These are phyloP conservation scores for Turritopsis dohrnii DNA, from an alignment of 30 jellyfish, hydroid and myxozoan genomes.

Conservation along the genomic window DNA sequence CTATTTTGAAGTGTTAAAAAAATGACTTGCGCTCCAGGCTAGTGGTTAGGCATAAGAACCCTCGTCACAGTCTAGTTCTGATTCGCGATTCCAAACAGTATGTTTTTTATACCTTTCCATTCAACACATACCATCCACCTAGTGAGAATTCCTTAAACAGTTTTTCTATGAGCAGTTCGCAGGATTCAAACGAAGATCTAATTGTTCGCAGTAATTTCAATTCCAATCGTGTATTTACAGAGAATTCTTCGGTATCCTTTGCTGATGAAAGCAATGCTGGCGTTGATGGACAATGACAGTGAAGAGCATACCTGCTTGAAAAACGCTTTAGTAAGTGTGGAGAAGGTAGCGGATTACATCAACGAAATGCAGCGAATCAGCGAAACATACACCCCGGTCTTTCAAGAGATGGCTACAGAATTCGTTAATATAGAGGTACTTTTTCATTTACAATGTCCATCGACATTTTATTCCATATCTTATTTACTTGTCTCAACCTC, in stretches of 20 bases:
- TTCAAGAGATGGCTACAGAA: slow-evolving; percentile 56
- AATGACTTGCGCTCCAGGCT: too few relatives aligned
- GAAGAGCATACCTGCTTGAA: slow-evolving; percentile 70
- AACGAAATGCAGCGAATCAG: slow-evolving; percentile 97
- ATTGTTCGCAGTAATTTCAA: too few relatives aligned
- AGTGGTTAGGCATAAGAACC: too few relatives aligned
- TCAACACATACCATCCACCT: too few relatives aligned
- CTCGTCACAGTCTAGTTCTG: too few relatives aligned
- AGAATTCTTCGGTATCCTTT: slow-evolving; percentile 92
- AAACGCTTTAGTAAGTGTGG: slow-evolving; percentile 88
- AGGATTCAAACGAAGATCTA: too few relatives aligned
- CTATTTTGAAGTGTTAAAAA: too few relatives aligned
- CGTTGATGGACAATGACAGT: slow-evolving; percentile 70
- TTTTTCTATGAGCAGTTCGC: too few relatives aligned
- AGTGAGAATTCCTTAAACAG: too few relatives aligned
- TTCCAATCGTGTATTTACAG: slow-evolving; percentile 30
- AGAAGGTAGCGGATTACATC: slow-evolving; percentile 91
- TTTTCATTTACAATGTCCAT: background rate
- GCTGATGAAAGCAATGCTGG: slow-evolving; percentile 83
- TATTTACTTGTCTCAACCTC: background rate
- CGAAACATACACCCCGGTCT: slow-evolving; percentile 88
- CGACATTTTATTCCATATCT: background rate
- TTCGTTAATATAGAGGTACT: slow-evolving; percentile 71
- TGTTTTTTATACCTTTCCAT: too few relatives aligned
- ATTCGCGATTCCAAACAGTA: too few relatives aligned